Base-by-base conservation (phyloP, 2,113 vertebrate genomes). In the Probosciger aterrimus region DNA sequence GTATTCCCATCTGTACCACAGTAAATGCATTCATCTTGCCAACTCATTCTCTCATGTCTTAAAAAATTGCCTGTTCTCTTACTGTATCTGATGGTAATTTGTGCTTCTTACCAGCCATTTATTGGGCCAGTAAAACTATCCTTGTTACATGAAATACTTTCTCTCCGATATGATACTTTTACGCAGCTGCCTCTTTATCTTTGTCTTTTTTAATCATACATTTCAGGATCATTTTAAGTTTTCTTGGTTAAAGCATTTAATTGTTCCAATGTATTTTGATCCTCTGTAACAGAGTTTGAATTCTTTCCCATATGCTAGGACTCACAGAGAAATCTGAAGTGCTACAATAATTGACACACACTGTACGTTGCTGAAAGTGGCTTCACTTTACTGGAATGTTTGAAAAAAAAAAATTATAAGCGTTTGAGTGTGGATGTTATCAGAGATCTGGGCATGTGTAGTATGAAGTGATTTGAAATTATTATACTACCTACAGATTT, bases 401-500 rank as follows among this genome's bases (percentile, higher is more conserved):
- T 62, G n/a, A 90, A 91, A 77, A 94, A 91, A 77, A 94, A 74
- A 64, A 83, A 71, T 37, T 86, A 33, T 5, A 83, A 94, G 74
- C 73, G 76, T 20, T 68, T 96, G 74, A 95, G 59, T 88, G 64
- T 80, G 59, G 89, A 95, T 28, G 41, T 95, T 96, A 69, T 94
- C 87, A 86, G 88, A 70, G 41, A 59, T 92, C 39, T 20, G 84
- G 76, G 33, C 71, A 92, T 91, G 55, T 94, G 68, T 78, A 68
- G 1, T 76, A 59, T 76, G 57, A 95, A 79, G 35, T 57, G 22
- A 94, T 95, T 94, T 96, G 80, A 96, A 96, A 94, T 93, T 91
- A 91, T 95, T 76, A 82, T 64, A 52, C 75, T 86, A 92, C 78
- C 92, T 96, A 41, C 25, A 93, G 49, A 35, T 70, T 94, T 97